Evolutionary conservation across 1,140 invertebrate genomes (phyloP).

Genomic region (Hypsibius dujardini): DNA sequence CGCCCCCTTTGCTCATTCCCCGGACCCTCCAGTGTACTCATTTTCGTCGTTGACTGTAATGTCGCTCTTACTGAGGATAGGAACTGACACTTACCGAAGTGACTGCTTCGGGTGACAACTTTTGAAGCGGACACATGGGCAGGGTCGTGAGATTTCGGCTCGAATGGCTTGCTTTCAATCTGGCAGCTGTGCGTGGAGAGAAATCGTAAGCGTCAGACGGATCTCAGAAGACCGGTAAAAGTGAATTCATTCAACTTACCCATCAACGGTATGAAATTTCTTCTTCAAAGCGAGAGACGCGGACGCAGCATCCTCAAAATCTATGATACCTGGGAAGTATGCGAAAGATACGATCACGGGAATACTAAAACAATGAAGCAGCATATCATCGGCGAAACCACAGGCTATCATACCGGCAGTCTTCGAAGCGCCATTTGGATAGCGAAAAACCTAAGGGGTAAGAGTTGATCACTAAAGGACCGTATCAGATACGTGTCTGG

Average conservation of each 20-base stretch:
- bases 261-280: conserved; percentile 11
- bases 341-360: too few species aligned
- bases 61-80: too few species aligned
- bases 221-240: too few species aligned
- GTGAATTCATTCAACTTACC: not conserved
- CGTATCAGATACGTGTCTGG: too few species aligned
- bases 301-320: conserved; percentile 12
- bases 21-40: too few species aligned
- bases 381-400: too few species aligned
- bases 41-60: too few species aligned
- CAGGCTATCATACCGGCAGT: not conserved
- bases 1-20: too few species aligned
- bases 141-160: not conserved
- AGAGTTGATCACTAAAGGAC: too few species aligned
- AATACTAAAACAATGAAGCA: too few species aligned
- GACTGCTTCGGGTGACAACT: not conserved
- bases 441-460: not conserved
- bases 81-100: not conserved
- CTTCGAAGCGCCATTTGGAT: conserved; percentile 13
- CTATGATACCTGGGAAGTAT: not conserved
- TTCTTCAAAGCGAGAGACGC: not conserved
- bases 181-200: not conserved
- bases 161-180: conserved; percentile 7
- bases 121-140: not conserved
- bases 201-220: too few species aligned